Evolutionary conservation across 2,797 vertebrate genomes (phyloP).

Genomic region (Acrossocheilus fasciatus): DNA sequence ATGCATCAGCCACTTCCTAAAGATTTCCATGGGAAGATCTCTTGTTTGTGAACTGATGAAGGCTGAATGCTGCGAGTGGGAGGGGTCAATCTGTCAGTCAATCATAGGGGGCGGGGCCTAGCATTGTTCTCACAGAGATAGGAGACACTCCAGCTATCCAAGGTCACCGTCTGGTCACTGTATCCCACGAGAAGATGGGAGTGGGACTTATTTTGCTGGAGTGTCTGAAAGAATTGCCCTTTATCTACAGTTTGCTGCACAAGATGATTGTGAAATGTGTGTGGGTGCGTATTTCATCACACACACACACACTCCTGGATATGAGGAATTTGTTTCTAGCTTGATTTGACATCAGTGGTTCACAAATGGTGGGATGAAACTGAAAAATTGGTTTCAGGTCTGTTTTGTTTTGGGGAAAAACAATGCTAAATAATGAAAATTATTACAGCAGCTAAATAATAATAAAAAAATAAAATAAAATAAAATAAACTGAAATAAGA

Average conservation of each 20-base stretch:
- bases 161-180: conserved; percentile 30
- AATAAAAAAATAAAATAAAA: background rate
- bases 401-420: background rate
- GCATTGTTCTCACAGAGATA: conserved; percentile 12
- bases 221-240: conserved; percentile 21
- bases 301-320: background rate
- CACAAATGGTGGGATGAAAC: background rate
- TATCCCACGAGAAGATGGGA: conserved; percentile 16
- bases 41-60: conserved; percentile 3
- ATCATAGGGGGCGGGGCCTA: background rate
- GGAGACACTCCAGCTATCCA: background rate
- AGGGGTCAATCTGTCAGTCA: background rate
- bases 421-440: background rate
- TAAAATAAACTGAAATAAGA: background rate
- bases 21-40: background rate
- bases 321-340: background rate
- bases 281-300: conserved; percentile 6
- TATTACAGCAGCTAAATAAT: background rate
- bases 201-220: background rate
- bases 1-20: background rate
- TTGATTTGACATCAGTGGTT: background rate
- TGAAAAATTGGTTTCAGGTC: background rate
- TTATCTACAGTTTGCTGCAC: conserved; percentile 20
- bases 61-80: background rate
- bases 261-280: conserved; percentile 28